Evolutionary conservation across 2,888 invertebrate species (phyloP).

Genomic region (Margaritifera margaritifera): DNA sequence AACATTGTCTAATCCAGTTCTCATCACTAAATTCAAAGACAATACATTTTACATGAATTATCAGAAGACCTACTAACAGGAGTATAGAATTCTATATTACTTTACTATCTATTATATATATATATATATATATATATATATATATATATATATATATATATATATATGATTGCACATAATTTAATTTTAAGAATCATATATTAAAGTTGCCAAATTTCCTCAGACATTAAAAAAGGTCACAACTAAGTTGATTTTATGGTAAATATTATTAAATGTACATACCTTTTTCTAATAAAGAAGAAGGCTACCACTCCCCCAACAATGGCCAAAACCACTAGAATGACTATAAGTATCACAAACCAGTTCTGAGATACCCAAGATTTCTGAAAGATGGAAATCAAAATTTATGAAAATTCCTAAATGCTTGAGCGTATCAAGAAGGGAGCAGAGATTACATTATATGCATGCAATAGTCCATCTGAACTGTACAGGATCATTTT

Average conservation of each 20-base stretch:
- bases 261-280: slow-evolving; percentile 10
- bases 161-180: not conserved
- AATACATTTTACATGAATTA: too few species aligned
- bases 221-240: not conserved
- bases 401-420: not conserved
- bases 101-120: too few species aligned
- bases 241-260: not conserved
- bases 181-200: not conserved
- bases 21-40: too few species aligned
- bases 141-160: not conserved
- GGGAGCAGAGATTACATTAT: too few species aligned
- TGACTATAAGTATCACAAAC: slow-evolving; percentile 30
- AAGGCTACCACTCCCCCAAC: slow-evolving; percentile 18
- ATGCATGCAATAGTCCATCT: too few species aligned
- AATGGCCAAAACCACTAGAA: slow-evolving; percentile 17
- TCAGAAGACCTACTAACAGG: too few species aligned
- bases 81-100: too few species aligned
- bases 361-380: slow-evolving; percentile 37
- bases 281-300: slow-evolving; percentile 14
- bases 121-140: not conserved
- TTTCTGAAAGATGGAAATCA: slow-evolving; percentile 15
- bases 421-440: too few species aligned
- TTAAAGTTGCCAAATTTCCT: not conserved
- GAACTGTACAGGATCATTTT: too few species aligned
- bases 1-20: too few species aligned